These are phyloP conservation scores for Chondrilla cf. caribensis DNA, from an alignment of 37 sponge, comb jelly and placozoan species.

Conservation along the genomic window DNA sequence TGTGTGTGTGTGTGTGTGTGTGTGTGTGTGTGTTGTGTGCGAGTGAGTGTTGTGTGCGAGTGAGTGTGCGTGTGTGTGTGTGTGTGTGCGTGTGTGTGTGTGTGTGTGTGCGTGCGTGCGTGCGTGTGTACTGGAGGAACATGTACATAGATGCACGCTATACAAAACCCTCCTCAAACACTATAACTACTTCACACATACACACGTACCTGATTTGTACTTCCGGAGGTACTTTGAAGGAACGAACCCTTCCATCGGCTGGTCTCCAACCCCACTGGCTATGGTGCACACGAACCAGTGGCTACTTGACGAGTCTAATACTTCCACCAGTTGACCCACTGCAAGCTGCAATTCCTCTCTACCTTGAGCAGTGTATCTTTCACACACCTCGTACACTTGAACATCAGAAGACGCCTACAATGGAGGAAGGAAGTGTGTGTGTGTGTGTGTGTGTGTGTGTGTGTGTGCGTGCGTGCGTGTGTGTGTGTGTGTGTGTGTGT, in stretches of 20 bases:
- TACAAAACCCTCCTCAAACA: too few relatives aligned
- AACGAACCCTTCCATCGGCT: slow-evolving; percentile 58
- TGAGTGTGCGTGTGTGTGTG: too few relatives aligned
- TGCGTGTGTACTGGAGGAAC: background rate
- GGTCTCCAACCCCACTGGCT: slow-evolving; percentile 17
- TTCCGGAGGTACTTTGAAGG: slow-evolving; percentile 36
- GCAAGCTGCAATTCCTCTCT: slow-evolving; percentile 48
- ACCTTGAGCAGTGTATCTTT: background rate
- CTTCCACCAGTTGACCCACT: slow-evolving; percentile 72
- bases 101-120: too few relatives aligned
- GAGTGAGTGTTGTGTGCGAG: too few relatives aligned
- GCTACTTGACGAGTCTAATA: slow-evolving; percentile 48
- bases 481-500: slow-evolving; percentile 24
- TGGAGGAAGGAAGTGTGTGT: background rate
- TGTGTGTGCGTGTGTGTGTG: too few relatives aligned
- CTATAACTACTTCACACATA: too few relatives aligned
- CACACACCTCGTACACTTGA: background rate
- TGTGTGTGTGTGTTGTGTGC: too few relatives aligned
- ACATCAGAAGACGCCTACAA: background rate
- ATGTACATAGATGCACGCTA: background rate
- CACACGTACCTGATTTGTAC: background rate
- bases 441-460: slow-evolving; percentile 18
- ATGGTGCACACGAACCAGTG: slow-evolving; percentile 74
- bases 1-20: too few relatives aligned
- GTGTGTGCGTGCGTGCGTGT: slow-evolving; percentile 9